Base-by-base conservation (phyloP, 2,888 invertebrate genomes). In the Oligia latruncula region DNA sequence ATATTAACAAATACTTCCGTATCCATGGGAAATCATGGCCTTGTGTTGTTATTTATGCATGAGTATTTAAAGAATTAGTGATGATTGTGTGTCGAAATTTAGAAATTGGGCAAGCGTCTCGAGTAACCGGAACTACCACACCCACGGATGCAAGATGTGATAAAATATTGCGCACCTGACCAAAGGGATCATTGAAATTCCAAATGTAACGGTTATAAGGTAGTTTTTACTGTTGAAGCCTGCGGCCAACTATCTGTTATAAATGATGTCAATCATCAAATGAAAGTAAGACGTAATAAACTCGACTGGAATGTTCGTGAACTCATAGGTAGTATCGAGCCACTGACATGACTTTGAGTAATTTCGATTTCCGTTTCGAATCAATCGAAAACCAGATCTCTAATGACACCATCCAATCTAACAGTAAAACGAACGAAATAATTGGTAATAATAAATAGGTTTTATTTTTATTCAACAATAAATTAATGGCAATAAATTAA, bases 401-500 rank as follows among this genome's bases (percentile, higher is more conserved):
- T 81, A 76, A 78, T n/a, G 71, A 70, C 66, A 80, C 62, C 75
- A 66, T 49, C 23, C n/a, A 46, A 68, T 29, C 9, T 15, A 52
- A 55, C 84, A 93, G 90, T 86, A 91, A 91, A 90, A 89, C 43
- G 71, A 91, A 81, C 20, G 64, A 89, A 82, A 88, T 90, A 88
- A 90, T 92, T 90, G 93, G 93, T 92, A 88, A 88, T 93, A 85
- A 87, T 90, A 86, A 90, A 87, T 90, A 82, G 66, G 77, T 62
- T 76, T 76, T 49, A 76, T 49, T 86, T 82, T 94, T 93, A 94
- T 94, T 95, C 83, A 85, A 86, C 77, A 94, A 95, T 95, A 95
- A 94, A 91, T 95, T 95, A 96, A 93, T 94, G 92, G 92, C 92
- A 95, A 95, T 96, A 95, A 95, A 94, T 94, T 89, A 93, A 95